Base-by-base conservation (phyloP, 2,113 vertebrate species). In the Neogobius melanostomus region DNA sequence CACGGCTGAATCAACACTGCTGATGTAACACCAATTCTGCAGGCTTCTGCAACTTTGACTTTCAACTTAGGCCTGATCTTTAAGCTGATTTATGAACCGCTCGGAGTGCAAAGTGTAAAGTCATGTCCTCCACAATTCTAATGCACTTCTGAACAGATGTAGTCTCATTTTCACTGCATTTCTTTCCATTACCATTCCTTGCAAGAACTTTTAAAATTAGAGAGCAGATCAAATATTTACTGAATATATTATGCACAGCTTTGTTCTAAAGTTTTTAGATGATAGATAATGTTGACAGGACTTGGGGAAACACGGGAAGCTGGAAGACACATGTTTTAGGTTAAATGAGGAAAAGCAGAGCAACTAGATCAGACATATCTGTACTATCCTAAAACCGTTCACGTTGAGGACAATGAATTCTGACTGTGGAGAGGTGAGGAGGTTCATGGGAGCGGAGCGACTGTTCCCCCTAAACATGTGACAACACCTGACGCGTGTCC, bases 101-200 rank as follows among this genome's bases (percentile, higher is more conserved):
- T 44, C 57, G 11, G 42, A 44, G 11, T 43, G 57, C 36, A 60
- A 12, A n/a, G 42, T 15, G 15, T 45, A 61, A 61, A 61, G 42
- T 61, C 42, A 15, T 45, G 59, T 61, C 59, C 59, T 61, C 8
- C 8, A 61, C 14, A n/a, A 61, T 61, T 61, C 59, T 42, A 15
- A 45, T 43, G 14, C 16, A 42, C 15, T 61, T 45, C 54, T 11
- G 10, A 28, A 59, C 56, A 59, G 21, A 59, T 59, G 28, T 42
- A 59, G 21, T 42, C 12, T 42, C 42, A 59, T 59, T 61, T 61
- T 44, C 42, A 44, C 14, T 2, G 11, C 36, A 10, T 61, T 44
- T 61, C n/a, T 16, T 61, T 45, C n/a, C 59, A 61, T 14, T 61
- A 36, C 4, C 42, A 61, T 44, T 61, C 59, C 59, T 61, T 61